Evolutionary conservation across 2,797 vertebrate species (phyloP), one percentile per base, ranked within the genome.

Genomic region (Xenopus petersii): DNA sequence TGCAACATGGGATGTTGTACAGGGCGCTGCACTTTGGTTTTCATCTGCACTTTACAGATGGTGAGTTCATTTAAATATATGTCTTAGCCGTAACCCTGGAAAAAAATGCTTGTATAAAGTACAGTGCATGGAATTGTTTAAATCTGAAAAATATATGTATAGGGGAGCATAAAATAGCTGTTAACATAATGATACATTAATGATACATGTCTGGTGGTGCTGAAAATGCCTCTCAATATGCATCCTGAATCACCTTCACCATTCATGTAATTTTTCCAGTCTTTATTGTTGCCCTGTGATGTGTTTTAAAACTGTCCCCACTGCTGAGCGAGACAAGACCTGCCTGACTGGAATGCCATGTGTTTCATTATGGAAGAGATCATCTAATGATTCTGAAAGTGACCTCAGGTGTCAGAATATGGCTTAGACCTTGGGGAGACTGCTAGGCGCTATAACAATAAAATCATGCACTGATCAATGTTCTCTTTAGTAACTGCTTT

Each of bases 41-140:
- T 95, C 82, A 89, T 98, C 83, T 98, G 95, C 81, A 89, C 91
- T 82, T 83, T 96, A 85, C 95, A 97, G 92, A 81, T 98, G 95
- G 95, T 98, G 85, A 95, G 94, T 92, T 83, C 10, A 26, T 42
- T 42, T 5, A 42, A 42, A 42, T 5, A 9, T 42, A 9, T 42
- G 36, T 0, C 67, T 46, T 13, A 42, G 36, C 36, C 6, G 6
- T 36, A 36, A 36, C 6, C 33, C 36, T 30, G 2, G 26, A 4
- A 4, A 30, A 30, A 4, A 30, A 5, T 42, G 36, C 36, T 42
- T 7, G 5, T 42, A 42, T 42, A 58, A 64, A 55, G 49, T 33
- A 17, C 15, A 56, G 13, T 17, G 8, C n/a, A 56, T 10, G 12
- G 15, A 16, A 56, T 56, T 56, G 2, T 10, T 16, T 56, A 17